Evolutionary conservation across 1,140 invertebrate species (phyloP).

Genomic region (Brachionus calyciflorus): DNA sequence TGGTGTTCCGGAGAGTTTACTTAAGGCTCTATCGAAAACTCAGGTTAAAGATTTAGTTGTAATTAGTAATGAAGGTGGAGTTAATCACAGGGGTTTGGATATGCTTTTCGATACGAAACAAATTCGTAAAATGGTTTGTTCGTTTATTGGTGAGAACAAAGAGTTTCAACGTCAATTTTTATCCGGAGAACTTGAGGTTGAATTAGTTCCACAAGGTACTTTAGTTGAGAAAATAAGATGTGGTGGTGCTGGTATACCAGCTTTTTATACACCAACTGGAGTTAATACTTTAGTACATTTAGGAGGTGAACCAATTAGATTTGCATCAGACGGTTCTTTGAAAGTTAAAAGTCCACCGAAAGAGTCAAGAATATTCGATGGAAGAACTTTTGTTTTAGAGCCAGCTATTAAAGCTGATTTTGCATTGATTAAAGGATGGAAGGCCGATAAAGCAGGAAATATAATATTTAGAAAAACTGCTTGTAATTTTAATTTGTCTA

Average conservation of each 20-base stretch:
- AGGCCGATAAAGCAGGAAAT: constrained; percentile 89
- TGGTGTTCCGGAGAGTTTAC: constrained; percentile 97
- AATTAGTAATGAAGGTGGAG: constrained; percentile 95
- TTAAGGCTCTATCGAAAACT: constrained; percentile 74
- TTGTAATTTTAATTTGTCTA: constrained; percentile 87
- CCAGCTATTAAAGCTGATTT: constrained; percentile 92
- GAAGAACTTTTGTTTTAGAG: constrained; percentile 85
- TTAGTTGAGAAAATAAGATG: constrained; percentile 86
- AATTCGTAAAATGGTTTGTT: constrained; percentile 58
- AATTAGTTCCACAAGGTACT: constrained; percentile 91
- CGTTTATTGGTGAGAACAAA: constrained; percentile 96
- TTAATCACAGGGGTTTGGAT: constrained; percentile 91
- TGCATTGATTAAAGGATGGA: constrained; percentile 93
- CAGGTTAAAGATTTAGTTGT: constrained; percentile 77
- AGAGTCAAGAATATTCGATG: constrained; percentile 72
- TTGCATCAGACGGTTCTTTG: constrained; percentile 61
- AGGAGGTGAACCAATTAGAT: constrained; percentile 87
- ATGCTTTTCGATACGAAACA: constrained; percentile 77
- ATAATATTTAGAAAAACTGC: constrained; percentile 83
- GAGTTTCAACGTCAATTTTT: constrained; percentile 94
- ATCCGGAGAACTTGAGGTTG: constrained; percentile 83
- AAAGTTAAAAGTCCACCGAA: not conserved
- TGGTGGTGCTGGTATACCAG: constrained; percentile 93
- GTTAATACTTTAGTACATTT: constrained; percentile 89
- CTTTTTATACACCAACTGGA: constrained; percentile 95